Conservation (phyloP, 2,113 vertebrate genomes). For the Eurystomus gularis region DNA sequence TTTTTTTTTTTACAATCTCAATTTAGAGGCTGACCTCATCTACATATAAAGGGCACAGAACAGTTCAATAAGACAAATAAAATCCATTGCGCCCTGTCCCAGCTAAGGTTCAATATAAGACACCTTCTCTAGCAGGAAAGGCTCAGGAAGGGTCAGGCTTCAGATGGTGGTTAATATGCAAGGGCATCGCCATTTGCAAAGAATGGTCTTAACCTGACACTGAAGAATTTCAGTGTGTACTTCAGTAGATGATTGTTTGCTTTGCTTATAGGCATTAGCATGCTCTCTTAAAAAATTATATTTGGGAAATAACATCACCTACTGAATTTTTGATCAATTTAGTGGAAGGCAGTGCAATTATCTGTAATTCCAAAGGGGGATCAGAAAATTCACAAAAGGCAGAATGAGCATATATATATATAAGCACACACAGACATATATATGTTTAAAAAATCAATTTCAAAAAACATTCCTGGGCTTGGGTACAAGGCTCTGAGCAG, state of each 20-base stretch:
- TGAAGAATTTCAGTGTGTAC: background rate
- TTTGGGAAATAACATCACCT: background rate
- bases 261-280: background rate
- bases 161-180: rapidly evolving
- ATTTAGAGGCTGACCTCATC: background rate
- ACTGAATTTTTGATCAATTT: background rate
- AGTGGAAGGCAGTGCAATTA: background rate
- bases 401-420: background rate
- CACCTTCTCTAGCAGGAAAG: background rate
- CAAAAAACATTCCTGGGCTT: background rate
- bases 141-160: background rate
- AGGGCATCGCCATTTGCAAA: background rate
- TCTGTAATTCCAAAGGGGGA: background rate
- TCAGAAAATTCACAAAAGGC: background rate
- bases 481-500: background rate
- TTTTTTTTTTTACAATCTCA: background rate
- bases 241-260: background rate
- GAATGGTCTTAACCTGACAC: background rate
- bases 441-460: constrained; percentile 22
- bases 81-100: background rate
- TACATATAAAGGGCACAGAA: background rate
- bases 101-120: background rate
- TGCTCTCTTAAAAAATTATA: background rate
- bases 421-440: rapidly evolving
- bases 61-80: background rate